These are phyloP conservation scores for Artibeus lituratus DNA, from an alignment of 2,797 vertebrate genomes.

Conservation along the genomic window DNA sequence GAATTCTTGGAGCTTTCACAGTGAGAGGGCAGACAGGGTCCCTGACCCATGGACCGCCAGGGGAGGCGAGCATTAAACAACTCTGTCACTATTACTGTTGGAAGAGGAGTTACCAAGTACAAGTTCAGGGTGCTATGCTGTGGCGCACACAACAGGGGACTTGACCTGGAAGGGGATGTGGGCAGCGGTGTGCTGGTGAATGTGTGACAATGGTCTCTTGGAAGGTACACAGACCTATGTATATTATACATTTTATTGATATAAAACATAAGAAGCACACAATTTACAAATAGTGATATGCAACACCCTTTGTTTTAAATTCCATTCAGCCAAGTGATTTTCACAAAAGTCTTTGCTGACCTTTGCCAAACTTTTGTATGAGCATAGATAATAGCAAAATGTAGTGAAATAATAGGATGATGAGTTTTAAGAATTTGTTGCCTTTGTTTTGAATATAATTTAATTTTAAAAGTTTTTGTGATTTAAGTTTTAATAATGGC, in stretches of 20 bases:
- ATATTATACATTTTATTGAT: background rate
- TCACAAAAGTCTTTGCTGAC: background rate
- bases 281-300: background rate
- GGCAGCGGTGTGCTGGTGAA: background rate
- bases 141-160: background rate
- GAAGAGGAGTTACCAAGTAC: background rate
- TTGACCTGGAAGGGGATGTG: background rate
- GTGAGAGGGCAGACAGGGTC: background rate
- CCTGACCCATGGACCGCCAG: background rate
- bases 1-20: background rate
- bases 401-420: background rate
- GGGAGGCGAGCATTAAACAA: background rate
- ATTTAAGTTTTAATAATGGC: constrained; percentile 1
- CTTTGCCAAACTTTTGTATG: background rate
- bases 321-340: background rate
- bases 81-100: background rate
- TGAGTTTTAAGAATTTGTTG: background rate
- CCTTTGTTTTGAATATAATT: background rate
- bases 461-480: background rate
- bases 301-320: background rate
- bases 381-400: background rate
- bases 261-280: background rate
- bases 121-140: background rate
- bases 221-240: background rate
- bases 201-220: background rate